phyloP scores from a whole-genome alignment of 2,888 invertebrate genomes.

The Aradus depressus region DNA sequence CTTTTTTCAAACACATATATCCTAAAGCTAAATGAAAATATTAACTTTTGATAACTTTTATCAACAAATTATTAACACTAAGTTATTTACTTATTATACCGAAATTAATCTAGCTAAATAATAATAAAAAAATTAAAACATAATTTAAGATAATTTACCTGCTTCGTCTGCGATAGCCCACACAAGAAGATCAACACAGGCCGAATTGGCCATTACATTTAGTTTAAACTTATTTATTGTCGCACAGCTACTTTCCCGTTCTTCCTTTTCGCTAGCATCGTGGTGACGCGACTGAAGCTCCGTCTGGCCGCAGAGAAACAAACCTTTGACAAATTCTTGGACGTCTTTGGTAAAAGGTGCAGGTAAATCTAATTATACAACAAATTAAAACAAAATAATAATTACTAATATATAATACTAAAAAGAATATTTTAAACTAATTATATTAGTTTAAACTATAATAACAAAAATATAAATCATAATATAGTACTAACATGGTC shows the following conservation, averaged over 20 bases:
- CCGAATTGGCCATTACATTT: slow-evolving; percentile 93
- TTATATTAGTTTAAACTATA: not conserved
- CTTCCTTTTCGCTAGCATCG: slow-evolving; percentile 71
- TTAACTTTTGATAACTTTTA: too few relatives aligned
- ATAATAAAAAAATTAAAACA: slow-evolving; percentile 27
- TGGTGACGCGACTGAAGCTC: slow-evolving; percentile 79
- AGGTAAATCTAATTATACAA: slow-evolving; percentile 53
- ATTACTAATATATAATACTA: not conserved
- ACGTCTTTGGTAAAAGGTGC: slow-evolving; percentile 86
- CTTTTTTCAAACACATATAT: too few relatives aligned
- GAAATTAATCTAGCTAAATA: not conserved
- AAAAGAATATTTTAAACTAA: not conserved
- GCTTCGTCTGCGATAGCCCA: slow-evolving; percentile 97
- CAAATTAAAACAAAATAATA: not conserved
- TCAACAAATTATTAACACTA: too few relatives aligned
- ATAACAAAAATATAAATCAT: not conserved
- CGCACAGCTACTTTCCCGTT: slow-evolving; percentile 65
- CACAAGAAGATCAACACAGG: slow-evolving; percentile 91
- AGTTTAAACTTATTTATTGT: slow-evolving; percentile 85
- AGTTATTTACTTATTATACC: too few relatives aligned
- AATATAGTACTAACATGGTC: too few relatives aligned
- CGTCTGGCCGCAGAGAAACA: slow-evolving; percentile 87
- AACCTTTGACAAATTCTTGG: slow-evolving; percentile 72
- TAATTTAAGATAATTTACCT: slow-evolving; percentile 45
- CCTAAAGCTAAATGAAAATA: not conserved